Evolutionary conservation across 2,888 invertebrate genomes (phyloP).

Genomic region (Lasioglossum vierecki): DNA sequence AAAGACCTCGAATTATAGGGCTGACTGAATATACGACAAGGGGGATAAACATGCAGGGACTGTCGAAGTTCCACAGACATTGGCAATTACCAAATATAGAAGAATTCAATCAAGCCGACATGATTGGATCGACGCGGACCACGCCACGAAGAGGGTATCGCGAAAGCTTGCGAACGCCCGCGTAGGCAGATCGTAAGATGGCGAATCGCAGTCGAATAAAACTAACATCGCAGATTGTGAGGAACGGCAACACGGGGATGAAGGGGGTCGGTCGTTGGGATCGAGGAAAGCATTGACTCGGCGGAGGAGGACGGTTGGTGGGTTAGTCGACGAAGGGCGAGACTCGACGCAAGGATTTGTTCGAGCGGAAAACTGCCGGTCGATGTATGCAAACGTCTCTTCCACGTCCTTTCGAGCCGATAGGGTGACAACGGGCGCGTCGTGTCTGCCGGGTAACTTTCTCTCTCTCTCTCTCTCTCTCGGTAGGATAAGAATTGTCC

Average conservation of each 20-base stretch:
- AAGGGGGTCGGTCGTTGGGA: constrained; percentile 28
- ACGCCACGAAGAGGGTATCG: background rate
- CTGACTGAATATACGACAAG: background rate
- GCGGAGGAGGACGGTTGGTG: constrained; percentile 45
- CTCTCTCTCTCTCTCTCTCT: background rate
- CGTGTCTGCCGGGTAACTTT: constrained; percentile 59
- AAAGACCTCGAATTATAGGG: background rate
- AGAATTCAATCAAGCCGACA: background rate
- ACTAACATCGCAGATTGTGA: constrained; percentile 10
- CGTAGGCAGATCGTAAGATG: constrained; percentile 62
- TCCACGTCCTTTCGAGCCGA: constrained; percentile 79
- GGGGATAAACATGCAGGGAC: background rate
- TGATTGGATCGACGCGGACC: background rate
- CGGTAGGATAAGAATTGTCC: constrained; percentile 63
- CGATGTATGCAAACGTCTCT: constrained; percentile 83
- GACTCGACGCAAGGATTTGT: constrained; percentile 78
- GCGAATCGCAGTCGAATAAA: constrained; percentile 47
- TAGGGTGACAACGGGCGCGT: constrained; percentile 83
- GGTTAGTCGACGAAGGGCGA: background rate
- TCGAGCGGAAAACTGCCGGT: constrained; percentile 82
- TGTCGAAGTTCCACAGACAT: background rate
- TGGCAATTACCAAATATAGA: background rate
- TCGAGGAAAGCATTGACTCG: constrained; percentile 67
- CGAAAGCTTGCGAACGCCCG: constrained; percentile 29
- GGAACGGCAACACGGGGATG: constrained; percentile 15